Evolutionary conservation across 2,888 invertebrate species (phyloP), one percentile per base, ranked within the genome.

Genomic region (Mimachlamys varia): DNA sequence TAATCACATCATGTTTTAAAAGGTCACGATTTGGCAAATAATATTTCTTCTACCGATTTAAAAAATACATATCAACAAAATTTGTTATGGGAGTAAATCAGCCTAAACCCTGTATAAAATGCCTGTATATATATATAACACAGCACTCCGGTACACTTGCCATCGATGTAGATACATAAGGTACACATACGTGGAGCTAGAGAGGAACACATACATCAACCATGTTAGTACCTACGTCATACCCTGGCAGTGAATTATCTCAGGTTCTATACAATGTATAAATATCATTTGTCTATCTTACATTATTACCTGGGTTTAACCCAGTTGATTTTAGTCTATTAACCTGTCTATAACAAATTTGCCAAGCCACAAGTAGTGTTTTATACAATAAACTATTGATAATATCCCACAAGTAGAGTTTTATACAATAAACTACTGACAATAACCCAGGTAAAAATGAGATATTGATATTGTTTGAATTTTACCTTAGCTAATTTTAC

Each of bases 21-120:
- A 76, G 76, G 76, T 76, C 76, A 76, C 76, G 76, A 76, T 76
- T 33, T 76, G 76, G 76, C 76, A 76, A 76, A 76, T 76, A 76
- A 76, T 76, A 76, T 19, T 76, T 76, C 33, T 33, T 76, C 76
- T 76, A 76, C 17, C 27, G 76, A 76, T 33, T 76, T 33, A 33
- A 76, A 44, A 76, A 76, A 76, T 76, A 76, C 76, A 76, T 76
- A 27, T 76, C 33, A 76, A 33, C 76, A 76, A 33, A 27, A 76
- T 76, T 12, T 76, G 76, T 33, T 58, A 58, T n/a, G 62, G 62
- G 22, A 33, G 76, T 33, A 33, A 76, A 76, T 76, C 76, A 12
- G 76, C 76, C 76, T 33, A 15, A 76, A 76, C 76, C 76, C 76
- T 33, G 76, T 33, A 76, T 33, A 76, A 76, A 27, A 76, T 76